A percentile compares a stretch with the other conserved stretches of the same genome.
Evolutionary conservation across 2,797 vertebrate species (phyloP).

Genomic region (Dromococcyx pavoninus): DNA sequence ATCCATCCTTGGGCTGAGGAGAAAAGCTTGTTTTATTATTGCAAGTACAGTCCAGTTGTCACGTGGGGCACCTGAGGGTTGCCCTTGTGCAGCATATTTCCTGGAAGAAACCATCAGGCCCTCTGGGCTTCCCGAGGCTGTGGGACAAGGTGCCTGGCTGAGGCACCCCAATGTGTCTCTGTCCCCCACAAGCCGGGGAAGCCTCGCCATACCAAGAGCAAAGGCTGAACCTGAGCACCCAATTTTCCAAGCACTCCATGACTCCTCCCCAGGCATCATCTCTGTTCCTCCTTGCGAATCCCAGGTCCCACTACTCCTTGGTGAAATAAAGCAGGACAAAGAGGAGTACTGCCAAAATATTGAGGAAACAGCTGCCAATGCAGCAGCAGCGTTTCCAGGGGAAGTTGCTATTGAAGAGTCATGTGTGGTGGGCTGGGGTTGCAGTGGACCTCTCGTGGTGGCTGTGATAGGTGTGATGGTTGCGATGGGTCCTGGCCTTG

Average conservation of each 20-base stretch:
- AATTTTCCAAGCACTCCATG: background rate
- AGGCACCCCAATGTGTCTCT: background rate
- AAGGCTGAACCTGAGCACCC: background rate
- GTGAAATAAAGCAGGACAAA: background rate
- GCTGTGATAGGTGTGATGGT: too few species aligned
- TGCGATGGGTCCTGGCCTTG: background rate
- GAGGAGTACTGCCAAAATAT: background rate
- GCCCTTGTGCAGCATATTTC: background rate
- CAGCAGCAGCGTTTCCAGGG: background rate
- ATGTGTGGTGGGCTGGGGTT: fast-evolving
- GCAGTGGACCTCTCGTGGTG: too few species aligned
- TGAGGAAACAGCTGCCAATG: background rate
- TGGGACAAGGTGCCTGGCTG: background rate
- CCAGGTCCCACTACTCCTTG: background rate
- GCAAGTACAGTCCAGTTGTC: background rate
- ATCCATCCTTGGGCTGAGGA: background rate
- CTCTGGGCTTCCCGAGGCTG: background rate
- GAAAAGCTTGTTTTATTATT: background rate
- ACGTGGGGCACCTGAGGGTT: background rate
- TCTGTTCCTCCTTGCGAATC: fast-evolving
- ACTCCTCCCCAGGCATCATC: background rate
- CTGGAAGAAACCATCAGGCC: background rate
- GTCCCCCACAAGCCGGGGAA: background rate
- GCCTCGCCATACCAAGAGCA: fast-evolving
- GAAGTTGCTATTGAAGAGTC: background rate